phyloP scores from a whole-genome alignment of 1,140 invertebrate genomes.

The Bombus confusus region DNA sequence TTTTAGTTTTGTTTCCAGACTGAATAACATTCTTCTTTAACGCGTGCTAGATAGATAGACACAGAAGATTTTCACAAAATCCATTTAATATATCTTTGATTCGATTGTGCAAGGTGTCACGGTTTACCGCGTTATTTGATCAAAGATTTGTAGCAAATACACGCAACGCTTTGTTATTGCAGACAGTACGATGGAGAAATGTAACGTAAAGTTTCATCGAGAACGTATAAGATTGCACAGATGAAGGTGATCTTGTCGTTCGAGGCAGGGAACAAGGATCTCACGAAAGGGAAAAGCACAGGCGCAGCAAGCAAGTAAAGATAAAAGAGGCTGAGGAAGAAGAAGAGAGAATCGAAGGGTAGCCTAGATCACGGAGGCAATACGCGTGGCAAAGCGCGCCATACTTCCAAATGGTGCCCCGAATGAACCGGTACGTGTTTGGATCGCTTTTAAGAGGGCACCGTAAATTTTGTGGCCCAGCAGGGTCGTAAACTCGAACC shows the following conservation, averaged over 20 bases:
- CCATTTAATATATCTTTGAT: too few species aligned
- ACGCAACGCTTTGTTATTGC: too few species aligned
- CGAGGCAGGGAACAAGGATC: neutral
- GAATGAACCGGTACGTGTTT: slow-evolving; percentile 56
- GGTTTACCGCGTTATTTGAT: too few species aligned
- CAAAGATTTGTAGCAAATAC: too few species aligned
- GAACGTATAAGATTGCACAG: neutral
- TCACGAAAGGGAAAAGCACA: neutral
- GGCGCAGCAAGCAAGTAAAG: neutral
- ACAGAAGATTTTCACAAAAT: too few species aligned
- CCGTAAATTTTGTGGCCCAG: slow-evolving; percentile 64
- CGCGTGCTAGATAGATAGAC: too few species aligned
- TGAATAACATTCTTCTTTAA: too few species aligned
- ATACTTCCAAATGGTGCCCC: neutral
- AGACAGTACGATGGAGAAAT: too few species aligned
- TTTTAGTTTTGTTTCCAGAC: too few species aligned
- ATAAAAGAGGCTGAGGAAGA: too few species aligned
- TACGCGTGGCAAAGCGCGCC: slow-evolving; percentile 42
- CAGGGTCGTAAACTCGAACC: slow-evolving; percentile 49
- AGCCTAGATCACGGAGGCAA: neutral
- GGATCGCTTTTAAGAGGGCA: slow-evolving; percentile 56
- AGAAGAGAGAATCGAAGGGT: neutral
- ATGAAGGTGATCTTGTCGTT: neutral
- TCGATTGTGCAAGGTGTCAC: too few species aligned
- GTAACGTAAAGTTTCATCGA: neutral